These are phyloP conservation scores for Temnopleurus reevesii DNA, from an alignment of 53 echinoderm and acorn worm species.

Conservation along the genomic window DNA sequence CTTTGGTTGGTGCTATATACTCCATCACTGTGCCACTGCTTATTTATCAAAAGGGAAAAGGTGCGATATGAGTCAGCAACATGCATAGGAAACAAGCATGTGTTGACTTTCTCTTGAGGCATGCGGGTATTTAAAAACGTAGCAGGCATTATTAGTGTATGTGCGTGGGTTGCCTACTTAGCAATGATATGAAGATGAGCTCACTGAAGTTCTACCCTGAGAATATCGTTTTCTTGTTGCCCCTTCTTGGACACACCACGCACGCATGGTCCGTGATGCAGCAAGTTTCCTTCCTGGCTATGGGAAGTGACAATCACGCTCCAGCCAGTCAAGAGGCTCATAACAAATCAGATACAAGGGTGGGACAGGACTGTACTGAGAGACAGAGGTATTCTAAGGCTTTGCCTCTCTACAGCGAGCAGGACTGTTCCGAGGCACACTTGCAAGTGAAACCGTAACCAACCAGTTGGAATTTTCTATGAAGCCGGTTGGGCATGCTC, in stretches of 20 bases:
- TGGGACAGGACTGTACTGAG: background rate
- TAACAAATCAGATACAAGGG: background rate
- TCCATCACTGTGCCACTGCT: background rate
- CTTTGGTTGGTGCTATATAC: background rate
- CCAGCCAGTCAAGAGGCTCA: constrained; percentile 34
- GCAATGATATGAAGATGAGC: constrained; percentile 40
- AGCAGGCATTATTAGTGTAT: background rate
- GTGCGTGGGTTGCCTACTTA: background rate
- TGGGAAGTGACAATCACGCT: constrained; percentile 45
- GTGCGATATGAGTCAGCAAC: constrained; percentile 49
- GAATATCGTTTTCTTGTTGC: background rate
- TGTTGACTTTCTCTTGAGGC: constrained; percentile 47
- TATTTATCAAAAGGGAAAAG: constrained; percentile 46
- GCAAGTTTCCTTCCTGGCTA: background rate
- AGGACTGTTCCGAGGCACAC: background rate
- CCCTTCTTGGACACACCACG: constrained; percentile 5
- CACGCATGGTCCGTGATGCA: background rate
- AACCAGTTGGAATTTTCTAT: background rate
- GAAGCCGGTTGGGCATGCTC: background rate
- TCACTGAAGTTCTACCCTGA: background rate
- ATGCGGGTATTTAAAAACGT: background rate
- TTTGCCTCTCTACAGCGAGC: background rate
- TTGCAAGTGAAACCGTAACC: constrained; percentile 20
- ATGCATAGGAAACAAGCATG: constrained; percentile 6
- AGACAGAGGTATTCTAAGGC: background rate